Conservation (phyloP, 2,888 invertebrate genomes). For the Pheosia tremula region DNA sequence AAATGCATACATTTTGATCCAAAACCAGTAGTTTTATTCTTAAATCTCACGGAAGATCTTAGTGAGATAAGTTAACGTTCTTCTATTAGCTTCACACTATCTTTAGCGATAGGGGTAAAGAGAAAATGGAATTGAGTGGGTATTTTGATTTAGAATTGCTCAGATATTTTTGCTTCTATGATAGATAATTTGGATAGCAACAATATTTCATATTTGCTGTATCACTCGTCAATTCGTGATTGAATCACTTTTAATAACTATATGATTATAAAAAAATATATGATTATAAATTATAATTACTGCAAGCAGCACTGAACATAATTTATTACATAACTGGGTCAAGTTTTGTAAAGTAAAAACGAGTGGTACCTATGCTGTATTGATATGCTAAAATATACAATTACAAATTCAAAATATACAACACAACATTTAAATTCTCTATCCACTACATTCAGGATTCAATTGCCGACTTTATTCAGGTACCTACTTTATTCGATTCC, state of each 20-base stretch:
- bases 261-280: too few relatives aligned
- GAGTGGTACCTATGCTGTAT: neutral
- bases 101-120: neutral
- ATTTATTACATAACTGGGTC: slow-evolving; percentile 1
- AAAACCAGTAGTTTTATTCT: slow-evolving; percentile 36
- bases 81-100: slow-evolving; percentile 16
- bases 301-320: neutral
- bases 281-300: neutral
- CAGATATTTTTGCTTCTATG: too few relatives aligned
- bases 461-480: slow-evolving; percentile 1
- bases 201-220: too few relatives aligned
- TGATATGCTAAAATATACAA: too few relatives aligned
- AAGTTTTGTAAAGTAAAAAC: neutral
- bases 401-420: too few relatives aligned
- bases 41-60: slow-evolving; percentile 38
- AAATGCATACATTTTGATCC: slow-evolving; percentile 51
- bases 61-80: slow-evolving; percentile 29
- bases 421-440: neutral
- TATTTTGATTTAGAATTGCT: too few relatives aligned
- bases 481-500: slow-evolving; percentile 16
- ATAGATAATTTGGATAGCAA: too few relatives aligned
- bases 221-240: too few relatives aligned
- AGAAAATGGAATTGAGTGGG: neutral
- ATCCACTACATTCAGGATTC: neutral
- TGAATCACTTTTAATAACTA: too few relatives aligned